A percentile compares a stretch with the other conserved stretches of the same genome.
These are phyloP conservation scores for Dendrolimus pini DNA, from an alignment of 2,888 invertebrate genomes.

Conservation along the genomic window DNA sequence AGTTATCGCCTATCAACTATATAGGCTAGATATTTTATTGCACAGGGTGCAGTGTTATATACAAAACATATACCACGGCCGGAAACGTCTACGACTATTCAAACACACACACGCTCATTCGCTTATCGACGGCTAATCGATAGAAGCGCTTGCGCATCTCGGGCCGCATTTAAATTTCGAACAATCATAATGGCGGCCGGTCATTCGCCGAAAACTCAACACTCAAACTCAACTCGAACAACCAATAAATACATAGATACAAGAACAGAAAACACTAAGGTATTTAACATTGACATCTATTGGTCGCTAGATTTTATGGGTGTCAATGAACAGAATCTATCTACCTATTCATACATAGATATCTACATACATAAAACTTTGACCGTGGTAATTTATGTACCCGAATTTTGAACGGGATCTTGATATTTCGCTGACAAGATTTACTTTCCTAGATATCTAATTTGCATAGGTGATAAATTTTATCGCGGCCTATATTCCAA, in stretches of 20 bases:
- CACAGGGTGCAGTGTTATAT: constrained; percentile 1
- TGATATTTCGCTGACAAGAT: no score
- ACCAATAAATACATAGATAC: constrained; percentile 21
- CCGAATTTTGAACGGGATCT: no score
- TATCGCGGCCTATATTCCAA: no score
- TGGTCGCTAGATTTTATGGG: constrained; percentile 25
- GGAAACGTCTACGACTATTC: constrained; percentile 49
- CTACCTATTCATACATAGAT: no score
- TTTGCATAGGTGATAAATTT: no score
- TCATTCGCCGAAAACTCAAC: constrained; percentile 40
- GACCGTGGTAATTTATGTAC: no score
- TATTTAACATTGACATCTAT: constrained; percentile 62
- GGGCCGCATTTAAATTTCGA: constrained; percentile 69
- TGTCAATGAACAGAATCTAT: no score
- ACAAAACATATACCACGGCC: constrained; percentile 48
- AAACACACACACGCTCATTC: constrained; percentile 34
- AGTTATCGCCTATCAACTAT: no score
- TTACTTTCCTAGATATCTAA: no score
- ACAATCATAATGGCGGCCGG: constrained; percentile 62
- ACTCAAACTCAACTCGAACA: constrained; percentile 16
- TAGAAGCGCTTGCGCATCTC: constrained; percentile 62
- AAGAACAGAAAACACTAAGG: constrained; percentile 24
- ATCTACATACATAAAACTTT: no score
- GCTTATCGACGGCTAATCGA: constrained; percentile 66
- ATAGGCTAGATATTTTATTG: no score